These are phyloP conservation scores for Drosophila busckii DNA, from an alignment of 1,140 invertebrate genomes.

Conservation along the genomic window DNA sequence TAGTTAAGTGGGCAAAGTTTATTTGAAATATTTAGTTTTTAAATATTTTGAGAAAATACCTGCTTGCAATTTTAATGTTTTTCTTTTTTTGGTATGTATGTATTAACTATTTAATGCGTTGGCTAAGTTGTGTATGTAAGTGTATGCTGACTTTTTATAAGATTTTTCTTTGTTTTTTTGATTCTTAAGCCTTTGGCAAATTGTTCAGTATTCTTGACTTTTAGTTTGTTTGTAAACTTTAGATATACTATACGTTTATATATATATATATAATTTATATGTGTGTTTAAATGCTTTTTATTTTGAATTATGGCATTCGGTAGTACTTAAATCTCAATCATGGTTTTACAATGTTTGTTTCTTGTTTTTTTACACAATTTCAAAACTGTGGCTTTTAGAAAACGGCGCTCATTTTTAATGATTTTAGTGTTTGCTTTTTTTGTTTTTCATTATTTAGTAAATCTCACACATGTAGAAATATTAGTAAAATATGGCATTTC, in stretches of 20 bases:
- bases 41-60: slow-evolving; percentile 64
- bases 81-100: slow-evolving; percentile 61
- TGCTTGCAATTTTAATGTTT: slow-evolving; percentile 50
- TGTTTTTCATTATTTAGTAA: slow-evolving; percentile 53
- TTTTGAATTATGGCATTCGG: slow-evolving; percentile 74
- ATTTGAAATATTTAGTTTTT: slow-evolving; percentile 27
- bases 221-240: slow-evolving; percentile 47
- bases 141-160: slow-evolving; percentile 18
- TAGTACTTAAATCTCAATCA: slow-evolving; percentile 54
- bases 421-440: slow-evolving; percentile 69
- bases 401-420: slow-evolving; percentile 74
- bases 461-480: slow-evolving; percentile 64
- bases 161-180: slow-evolving; percentile 42
- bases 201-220: slow-evolving; percentile 73
- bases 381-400: slow-evolving; percentile 75
- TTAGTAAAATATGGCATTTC: slow-evolving; percentile 72
- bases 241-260: slow-evolving; percentile 33
- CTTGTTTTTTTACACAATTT: slow-evolving; percentile 66
- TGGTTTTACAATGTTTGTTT: slow-evolving; percentile 28
- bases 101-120: slow-evolving; percentile 58
- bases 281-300: slow-evolving; percentile 71
- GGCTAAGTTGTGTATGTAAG: slow-evolving; percentile 29
- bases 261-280: slow-evolving; percentile 31
- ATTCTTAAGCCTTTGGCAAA: slow-evolving; percentile 74
- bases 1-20: slow-evolving; percentile 29